Evolutionary conservation across 2,797 vertebrate genomes (phyloP), one percentile per base, ranked within the genome.

Genomic region (Anguilla megastoma): DNA sequence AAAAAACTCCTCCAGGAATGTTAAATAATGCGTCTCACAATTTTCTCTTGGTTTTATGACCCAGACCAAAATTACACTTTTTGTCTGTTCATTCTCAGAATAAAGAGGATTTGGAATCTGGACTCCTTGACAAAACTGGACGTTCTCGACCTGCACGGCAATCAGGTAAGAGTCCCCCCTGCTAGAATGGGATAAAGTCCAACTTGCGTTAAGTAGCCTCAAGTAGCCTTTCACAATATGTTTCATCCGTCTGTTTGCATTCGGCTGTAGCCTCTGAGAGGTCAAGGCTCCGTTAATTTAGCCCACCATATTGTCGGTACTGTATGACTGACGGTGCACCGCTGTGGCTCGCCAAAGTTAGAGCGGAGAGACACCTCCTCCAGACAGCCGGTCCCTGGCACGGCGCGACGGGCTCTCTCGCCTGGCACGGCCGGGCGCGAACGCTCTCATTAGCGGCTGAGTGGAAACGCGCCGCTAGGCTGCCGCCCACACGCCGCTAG

Each of bases 141-240:
- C 91, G 96, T 99, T 83, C 94, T 99, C 95, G 98, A 99, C 92
- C 96, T 99, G 82, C 98, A 99, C 91, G 97, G 96, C 91, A 99
- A 99, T 95, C 97, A 99, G 98, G 98, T 99, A 96, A 86, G 10
- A 33, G 41, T 89, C 48, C 10, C 10, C 50, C 14, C 3, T 56
- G 1, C 30, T 45, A 63, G 41, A 54, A n/a, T 58, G 18, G 54
- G 54, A 83, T 52, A 45, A 50, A 41, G 16, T 84, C 24, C 14
- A 45, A 12, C 60, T 54, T 14, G n/a, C 6, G 24, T 69, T 27
- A 69, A 69, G 9, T 71, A 4, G 12, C 33, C 0, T 84, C 0
- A 2, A 52, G 2, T 54, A 7, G n/a, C 21, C 4, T 63, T 89
- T 74, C 24, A n/a, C 33, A 79, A 58, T 52, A 33, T 85, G 9